These are phyloP conservation scores for Lytechinus pictus DNA, from an alignment of 35 echinoderm and acorn worm genomes.

Conservation along the genomic window DNA sequence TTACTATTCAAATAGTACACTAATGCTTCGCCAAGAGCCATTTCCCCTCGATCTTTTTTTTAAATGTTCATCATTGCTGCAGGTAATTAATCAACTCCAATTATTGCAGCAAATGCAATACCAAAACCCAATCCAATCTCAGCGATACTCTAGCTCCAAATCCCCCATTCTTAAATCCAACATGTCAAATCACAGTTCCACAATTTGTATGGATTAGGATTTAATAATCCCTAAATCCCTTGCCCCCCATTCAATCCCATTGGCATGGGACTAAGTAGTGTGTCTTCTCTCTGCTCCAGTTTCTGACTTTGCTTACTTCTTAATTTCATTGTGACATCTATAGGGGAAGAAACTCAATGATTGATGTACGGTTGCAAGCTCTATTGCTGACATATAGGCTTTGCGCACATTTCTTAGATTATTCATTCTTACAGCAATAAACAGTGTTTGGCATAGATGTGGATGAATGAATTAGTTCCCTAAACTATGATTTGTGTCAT, in stretches of 20 bases:
- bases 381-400: not conserved
- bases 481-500: not conserved
- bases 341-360: not conserved
- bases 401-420: not conserved
- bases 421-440: not conserved
- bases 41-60: not conserved
- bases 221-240: slow-evolving; percentile 39
- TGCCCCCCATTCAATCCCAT: not conserved
- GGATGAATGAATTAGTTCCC: not conserved
- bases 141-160: not conserved
- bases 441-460: not conserved
- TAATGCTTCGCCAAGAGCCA: not conserved
- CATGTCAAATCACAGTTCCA: slow-evolving; percentile 44
- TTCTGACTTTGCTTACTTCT: not conserved
- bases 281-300: slow-evolving; percentile 25
- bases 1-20: too few species aligned
- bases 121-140: not conserved
- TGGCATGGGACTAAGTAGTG: not conserved
- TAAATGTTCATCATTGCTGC: not conserved
- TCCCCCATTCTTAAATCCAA: slow-evolving; percentile 18
- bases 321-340: slow-evolving; percentile 3
- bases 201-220: slow-evolving; percentile 45
- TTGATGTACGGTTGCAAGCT: not conserved
- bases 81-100: not conserved
- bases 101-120: not conserved